These are phyloP conservation scores for Rhingia rostrata DNA, from an alignment of 2,888 invertebrate species.

Conservation along the genomic window DNA sequence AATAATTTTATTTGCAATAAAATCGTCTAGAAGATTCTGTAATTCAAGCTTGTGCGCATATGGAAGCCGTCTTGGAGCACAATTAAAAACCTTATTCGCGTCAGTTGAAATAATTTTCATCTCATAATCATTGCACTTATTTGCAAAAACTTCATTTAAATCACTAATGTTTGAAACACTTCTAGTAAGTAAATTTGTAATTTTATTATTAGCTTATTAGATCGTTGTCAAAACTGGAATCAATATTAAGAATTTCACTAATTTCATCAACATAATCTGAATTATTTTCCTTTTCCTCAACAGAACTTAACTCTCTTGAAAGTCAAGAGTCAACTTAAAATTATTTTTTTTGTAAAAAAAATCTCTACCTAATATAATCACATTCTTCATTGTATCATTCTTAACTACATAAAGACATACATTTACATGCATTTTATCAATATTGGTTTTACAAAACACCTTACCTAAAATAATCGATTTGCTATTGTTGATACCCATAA, in stretches of 20 bases:
- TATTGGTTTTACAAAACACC: no score
- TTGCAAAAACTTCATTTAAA: slow-evolving; percentile 3
- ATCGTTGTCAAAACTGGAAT: slow-evolving; percentile 18
- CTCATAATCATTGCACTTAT: slow-evolving; percentile 1
- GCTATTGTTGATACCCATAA: slow-evolving; percentile 29
- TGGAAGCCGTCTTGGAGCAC: no score
- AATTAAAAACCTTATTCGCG: no score
- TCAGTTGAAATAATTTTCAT: slow-evolving; percentile 30
- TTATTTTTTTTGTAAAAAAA: slow-evolving; percentile 38
- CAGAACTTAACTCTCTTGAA: not conserved
- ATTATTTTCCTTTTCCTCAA: not conserved
- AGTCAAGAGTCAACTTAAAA: slow-evolving; percentile 15
- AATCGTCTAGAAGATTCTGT: no score
- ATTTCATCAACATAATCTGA: not conserved
- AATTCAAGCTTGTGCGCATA: no score
- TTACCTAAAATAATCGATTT: slow-evolving; percentile 25
- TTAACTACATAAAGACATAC: slow-evolving; percentile 22
- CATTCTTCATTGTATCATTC: slow-evolving; percentile 38
- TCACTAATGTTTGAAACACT: not conserved
- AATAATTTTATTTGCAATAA: no score
- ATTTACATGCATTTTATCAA: slow-evolving; percentile 1
- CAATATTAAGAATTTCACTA: slow-evolving; percentile 34
- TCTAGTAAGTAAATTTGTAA: slow-evolving; percentile 17
- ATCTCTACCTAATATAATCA: slow-evolving; percentile 25
- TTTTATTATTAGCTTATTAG: slow-evolving; percentile 5